phyloP scores from a whole-genome alignment of 2,888 invertebrate species.

The Aproaerema taeniolella region DNA sequence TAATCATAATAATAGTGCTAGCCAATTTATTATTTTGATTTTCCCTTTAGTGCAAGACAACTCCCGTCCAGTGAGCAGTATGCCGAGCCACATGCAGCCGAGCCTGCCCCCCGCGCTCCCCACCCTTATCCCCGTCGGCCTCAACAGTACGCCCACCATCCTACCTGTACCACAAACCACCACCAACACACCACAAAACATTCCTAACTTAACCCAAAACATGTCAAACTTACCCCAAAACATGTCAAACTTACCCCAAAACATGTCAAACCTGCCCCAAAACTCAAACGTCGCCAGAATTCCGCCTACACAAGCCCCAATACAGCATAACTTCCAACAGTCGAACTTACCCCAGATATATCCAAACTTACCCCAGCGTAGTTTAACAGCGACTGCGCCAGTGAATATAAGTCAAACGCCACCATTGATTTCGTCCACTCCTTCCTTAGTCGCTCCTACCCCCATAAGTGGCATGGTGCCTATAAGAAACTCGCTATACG shows the following conservation, averaged over 20 bases:
- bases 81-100: slow-evolving; percentile 46
- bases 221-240: background rate
- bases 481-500: slow-evolving; percentile 59
- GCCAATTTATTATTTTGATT: no score
- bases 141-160: slow-evolving; percentile 41
- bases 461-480: slow-evolving; percentile 62
- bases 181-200: slow-evolving; percentile 25
- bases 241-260: no score
- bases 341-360: no score
- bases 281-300: no score
- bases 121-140: slow-evolving; percentile 47
- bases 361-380: no score
- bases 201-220: slow-evolving; percentile 20
- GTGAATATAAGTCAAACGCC: slow-evolving; percentile 39
- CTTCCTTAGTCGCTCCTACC: slow-evolving; percentile 42
- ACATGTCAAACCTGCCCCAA: no score
- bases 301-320: no score
- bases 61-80: slow-evolving; percentile 34
- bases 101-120: slow-evolving; percentile 41
- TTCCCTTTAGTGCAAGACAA: slow-evolving; percentile 49
- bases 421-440: slow-evolving; percentile 29
- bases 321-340: no score
- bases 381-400: slow-evolving; percentile 41
- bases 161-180: slow-evolving; percentile 26
- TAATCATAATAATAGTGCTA: no score